Evolutionary conservation across 2,113 vertebrate species (phyloP).

Genomic region (Nothobranchius kuhntae): DNA sequence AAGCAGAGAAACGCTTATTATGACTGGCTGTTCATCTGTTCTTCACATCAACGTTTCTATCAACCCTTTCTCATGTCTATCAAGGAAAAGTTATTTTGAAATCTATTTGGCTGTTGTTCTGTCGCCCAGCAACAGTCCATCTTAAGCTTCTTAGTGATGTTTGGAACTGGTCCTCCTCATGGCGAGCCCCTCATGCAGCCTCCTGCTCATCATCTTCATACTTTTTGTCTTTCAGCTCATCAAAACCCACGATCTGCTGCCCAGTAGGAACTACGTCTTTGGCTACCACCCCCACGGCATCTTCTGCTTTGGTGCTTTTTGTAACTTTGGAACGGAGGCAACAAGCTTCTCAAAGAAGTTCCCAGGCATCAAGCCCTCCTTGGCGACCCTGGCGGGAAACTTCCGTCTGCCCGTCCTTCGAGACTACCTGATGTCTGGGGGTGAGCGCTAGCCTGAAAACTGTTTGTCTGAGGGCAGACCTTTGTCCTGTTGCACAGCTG

Average conservation of each 20-base stretch:
- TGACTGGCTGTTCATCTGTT: too few species aligned
- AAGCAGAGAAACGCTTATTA: too few species aligned
- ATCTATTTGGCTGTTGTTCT: too few species aligned
- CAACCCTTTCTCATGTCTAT: too few species aligned
- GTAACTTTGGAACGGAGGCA: slow-evolving; percentile 96
- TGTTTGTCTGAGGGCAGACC: slow-evolving; percentile 36
- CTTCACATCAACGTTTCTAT: too few species aligned
- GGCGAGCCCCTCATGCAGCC: not conserved
- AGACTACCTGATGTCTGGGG: slow-evolving; percentile 97
- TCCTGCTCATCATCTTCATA: slow-evolving; percentile 23
- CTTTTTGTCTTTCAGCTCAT: slow-evolving; percentile 82
- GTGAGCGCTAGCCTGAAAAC: slow-evolving; percentile 73
- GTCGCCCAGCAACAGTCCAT: too few species aligned
- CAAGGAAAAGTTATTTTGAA: too few species aligned
- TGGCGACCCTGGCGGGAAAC: slow-evolving; percentile 94
- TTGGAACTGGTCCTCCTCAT: not conserved
- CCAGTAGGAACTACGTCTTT: slow-evolving; percentile 94
- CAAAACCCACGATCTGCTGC: slow-evolving; percentile 92
- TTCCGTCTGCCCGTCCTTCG: slow-evolving; percentile 92
- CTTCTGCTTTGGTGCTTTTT: slow-evolving; percentile 93
- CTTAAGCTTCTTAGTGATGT: not conserved
- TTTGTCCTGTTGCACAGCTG: slow-evolving; percentile 61
- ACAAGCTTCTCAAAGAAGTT: slow-evolving; percentile 94
- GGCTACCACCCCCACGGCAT: slow-evolving; percentile 97
- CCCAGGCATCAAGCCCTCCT: slow-evolving; percentile 90